Percentiles rank a stretch among this genome's conserved stretches.
Conservation (phyloP, 92 coral and sea anemone species). For the Actinostola sp. region DNA sequence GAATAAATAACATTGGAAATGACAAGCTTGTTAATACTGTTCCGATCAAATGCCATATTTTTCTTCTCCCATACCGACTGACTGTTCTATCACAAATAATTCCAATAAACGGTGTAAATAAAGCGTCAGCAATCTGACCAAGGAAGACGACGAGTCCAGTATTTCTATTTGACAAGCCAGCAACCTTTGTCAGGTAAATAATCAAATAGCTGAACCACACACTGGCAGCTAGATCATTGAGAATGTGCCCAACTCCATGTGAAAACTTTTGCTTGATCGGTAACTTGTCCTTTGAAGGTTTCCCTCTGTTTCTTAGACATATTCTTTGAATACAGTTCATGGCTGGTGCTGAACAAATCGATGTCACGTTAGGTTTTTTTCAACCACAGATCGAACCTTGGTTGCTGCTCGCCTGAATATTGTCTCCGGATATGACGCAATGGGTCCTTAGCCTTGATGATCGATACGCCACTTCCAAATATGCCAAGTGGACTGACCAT, state of each 20-base stretch:
- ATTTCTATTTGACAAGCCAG: constrained; percentile 74
- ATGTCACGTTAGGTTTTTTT: no score
- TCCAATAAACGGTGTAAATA: constrained; percentile 84
- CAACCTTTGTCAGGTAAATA: constrained; percentile 81
- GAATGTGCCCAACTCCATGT: constrained; percentile 78
- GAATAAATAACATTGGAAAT: constrained; percentile 75
- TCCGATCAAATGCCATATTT: constrained; percentile 84
- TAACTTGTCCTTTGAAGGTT: constrained; percentile 33
- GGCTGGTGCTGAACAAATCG: not conserved
- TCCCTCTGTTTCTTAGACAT: constrained; percentile 6
- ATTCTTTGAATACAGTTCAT: constrained; percentile 19
- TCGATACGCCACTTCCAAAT: no score
- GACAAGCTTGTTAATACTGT: constrained; percentile 55
- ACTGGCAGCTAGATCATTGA: constrained; percentile 87
- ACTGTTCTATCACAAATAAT: constrained; percentile 83
- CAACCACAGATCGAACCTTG: no score
- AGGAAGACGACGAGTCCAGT: constrained; percentile 78
- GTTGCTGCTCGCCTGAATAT: no score
- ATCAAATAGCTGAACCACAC: constrained; percentile 84
- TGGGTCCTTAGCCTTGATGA: no score
- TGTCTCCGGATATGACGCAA: no score
- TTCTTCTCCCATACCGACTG: constrained; percentile 83
- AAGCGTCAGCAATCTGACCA: constrained; percentile 81
- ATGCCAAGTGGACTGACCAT: no score
- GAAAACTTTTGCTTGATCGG: constrained; percentile 64